These are phyloP conservation scores for Emydocephalus ijimae DNA, from an alignment of 2,113 vertebrate genomes.

Conservation along the genomic window DNA sequence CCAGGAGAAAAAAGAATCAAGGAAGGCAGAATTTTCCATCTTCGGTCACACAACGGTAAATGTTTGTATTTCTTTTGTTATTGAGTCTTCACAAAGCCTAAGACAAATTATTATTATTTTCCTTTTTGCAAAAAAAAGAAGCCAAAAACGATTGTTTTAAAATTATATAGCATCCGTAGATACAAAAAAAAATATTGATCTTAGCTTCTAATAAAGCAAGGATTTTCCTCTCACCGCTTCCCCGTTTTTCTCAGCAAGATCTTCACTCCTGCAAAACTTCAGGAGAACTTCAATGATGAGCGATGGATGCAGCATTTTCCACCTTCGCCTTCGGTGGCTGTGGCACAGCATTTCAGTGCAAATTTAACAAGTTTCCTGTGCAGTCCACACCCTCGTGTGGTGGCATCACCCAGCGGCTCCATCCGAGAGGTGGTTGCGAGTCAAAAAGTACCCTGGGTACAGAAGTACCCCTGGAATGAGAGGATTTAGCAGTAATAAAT, in stretches of 20 bases:
- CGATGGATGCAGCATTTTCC: not conserved
- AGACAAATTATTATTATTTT: not conserved
- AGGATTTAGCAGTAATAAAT: slow-evolving; percentile 9
- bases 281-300: not conserved
- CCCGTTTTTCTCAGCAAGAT: not conserved
- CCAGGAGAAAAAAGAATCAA: not conserved
- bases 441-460: not conserved
- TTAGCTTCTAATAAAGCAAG: not conserved
- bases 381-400: not conserved
- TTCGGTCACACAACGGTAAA: not conserved
- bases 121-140: not conserved
- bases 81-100: not conserved
- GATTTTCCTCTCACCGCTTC: not conserved
- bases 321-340: not conserved
- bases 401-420: not conserved
- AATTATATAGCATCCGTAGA: not conserved
- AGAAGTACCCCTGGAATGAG: not conserved
- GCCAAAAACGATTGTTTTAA: not conserved
- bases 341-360: not conserved
- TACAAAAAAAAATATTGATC: not conserved
- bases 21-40: not conserved
- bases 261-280: too few species aligned
- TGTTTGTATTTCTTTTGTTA: not conserved
- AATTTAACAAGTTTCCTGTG: not conserved
- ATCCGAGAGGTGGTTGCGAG: not conserved